Conservation (phyloP, 2,888 invertebrate species). For the Bruchidius siliquastri region DNA sequence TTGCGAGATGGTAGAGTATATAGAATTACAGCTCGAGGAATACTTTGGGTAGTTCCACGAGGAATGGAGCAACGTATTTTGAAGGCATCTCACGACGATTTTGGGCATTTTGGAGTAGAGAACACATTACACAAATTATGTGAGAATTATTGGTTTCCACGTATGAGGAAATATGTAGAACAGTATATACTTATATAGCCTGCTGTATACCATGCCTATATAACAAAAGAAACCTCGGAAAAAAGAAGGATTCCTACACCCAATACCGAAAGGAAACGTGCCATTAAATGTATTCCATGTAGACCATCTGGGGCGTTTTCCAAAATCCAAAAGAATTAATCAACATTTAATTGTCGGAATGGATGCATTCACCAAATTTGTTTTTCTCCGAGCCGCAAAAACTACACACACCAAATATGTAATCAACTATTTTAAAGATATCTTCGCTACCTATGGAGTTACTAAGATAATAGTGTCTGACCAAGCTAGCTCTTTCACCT, state of each 20-base stretch:
- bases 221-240: conserved; percentile 12
- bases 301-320: conserved; percentile 45
- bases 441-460: conserved; percentile 23
- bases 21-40: conserved; percentile 17
- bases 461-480: conserved; percentile 36
- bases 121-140: conserved; percentile 33
- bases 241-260: conserved; percentile 14
- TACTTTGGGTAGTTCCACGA: conserved; percentile 35
- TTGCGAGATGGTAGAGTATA: conserved; percentile 17
- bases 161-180: conserved; percentile 38
- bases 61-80: conserved; percentile 29
- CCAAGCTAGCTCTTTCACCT: neutral
- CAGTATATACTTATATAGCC: conserved; percentile 40
- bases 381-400: conserved; percentile 15
- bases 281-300: conserved; percentile 15
- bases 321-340: conserved; percentile 34
- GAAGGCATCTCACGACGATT: conserved; percentile 37
- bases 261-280: conserved; percentile 10
- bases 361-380: conserved; percentile 15
- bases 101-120: conserved; percentile 39
- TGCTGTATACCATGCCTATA: conserved; percentile 17
- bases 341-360: conserved; percentile 9
- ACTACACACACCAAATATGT: conserved; percentile 21
- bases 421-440: conserved; percentile 14
- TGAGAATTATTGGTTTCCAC: conserved; percentile 43